Evolutionary conservation across 1,140 invertebrate genomes (phyloP).

Genomic region (Venturia canescens): DNA sequence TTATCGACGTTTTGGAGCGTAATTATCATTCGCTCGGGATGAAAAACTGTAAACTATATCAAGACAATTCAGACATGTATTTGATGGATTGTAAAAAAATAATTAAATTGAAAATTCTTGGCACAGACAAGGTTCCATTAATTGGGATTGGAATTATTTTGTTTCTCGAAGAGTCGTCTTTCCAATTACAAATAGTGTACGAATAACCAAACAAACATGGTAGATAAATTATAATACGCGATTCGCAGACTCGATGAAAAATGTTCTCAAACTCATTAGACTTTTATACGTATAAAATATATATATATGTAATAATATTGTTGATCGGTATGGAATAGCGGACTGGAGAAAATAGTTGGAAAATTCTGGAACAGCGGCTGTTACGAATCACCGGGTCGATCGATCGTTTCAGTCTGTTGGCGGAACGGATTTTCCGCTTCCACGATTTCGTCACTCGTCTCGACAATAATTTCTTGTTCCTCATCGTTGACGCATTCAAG

Average conservation of each 20-base stretch:
- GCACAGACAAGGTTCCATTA: constrained; percentile 13
- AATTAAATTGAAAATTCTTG: constrained; percentile 14
- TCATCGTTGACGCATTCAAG: constrained; percentile 76
- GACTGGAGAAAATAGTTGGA: background rate
- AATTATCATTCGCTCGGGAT: too few species aligned
- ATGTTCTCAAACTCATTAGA: constrained; percentile 32
- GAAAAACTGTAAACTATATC: background rate
- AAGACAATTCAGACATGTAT: background rate
- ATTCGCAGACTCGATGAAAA: constrained; percentile 32
- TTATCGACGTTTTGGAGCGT: background rate
- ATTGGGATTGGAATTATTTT: too few species aligned
- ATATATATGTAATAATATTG: constrained; percentile 45
- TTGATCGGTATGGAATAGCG: constrained; percentile 11
- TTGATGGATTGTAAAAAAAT: background rate
- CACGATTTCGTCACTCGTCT: constrained; percentile 24
- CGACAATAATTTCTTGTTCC: constrained; percentile 59
- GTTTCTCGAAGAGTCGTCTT: background rate
- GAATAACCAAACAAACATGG: background rate
- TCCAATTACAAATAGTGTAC: background rate
- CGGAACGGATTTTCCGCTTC: constrained; percentile 52
- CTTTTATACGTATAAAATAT: constrained; percentile 54
- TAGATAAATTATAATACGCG: constrained; percentile 6
- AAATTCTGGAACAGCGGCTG: constrained; percentile 34
- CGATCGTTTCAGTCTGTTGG: constrained; percentile 28
- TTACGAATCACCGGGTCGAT: constrained; percentile 59